A percentile compares a stretch with the other conserved stretches of the same genome.
phyloP scores from a whole-genome alignment of 2,888 invertebrate genomes.

The Tenthredo notha region DNA sequence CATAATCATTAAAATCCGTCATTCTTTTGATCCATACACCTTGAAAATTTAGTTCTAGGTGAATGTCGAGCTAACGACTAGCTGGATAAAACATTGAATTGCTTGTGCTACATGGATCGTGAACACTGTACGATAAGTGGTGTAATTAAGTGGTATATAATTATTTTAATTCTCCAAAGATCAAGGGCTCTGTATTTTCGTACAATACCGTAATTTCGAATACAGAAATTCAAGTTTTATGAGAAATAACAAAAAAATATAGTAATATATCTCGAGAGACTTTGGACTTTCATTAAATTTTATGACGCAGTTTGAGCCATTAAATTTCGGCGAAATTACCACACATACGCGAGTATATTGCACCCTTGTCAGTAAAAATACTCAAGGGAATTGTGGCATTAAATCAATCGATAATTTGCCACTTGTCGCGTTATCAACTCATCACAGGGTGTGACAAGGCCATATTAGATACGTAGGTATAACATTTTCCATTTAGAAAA shows the following conservation, averaged over 20 bases:
- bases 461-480: background rate
- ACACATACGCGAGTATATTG: background rate
- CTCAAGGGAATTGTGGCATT: background rate
- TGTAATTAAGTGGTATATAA: background rate
- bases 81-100: background rate
- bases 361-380: background rate
- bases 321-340: background rate
- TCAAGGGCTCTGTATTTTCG: background rate
- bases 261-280: background rate
- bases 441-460: conserved; percentile 18
- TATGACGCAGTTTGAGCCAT: background rate
- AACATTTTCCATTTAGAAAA: conserved; percentile 36
- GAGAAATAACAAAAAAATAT: background rate
- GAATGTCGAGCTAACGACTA: conserved; percentile 1
- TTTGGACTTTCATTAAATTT: background rate
- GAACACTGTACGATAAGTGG: background rate
- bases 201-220: background rate
- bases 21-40: background rate
- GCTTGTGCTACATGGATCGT: background rate
- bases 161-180: background rate
- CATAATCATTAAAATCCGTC: background rate
- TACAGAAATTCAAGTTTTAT: background rate
- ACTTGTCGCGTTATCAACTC: conserved; percentile 9
- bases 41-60: conserved; percentile 6
- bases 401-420: conserved; percentile 7